Base-by-base conservation (phyloP, 2,888 invertebrate genomes). In the Trichogramma evanescens region DNA sequence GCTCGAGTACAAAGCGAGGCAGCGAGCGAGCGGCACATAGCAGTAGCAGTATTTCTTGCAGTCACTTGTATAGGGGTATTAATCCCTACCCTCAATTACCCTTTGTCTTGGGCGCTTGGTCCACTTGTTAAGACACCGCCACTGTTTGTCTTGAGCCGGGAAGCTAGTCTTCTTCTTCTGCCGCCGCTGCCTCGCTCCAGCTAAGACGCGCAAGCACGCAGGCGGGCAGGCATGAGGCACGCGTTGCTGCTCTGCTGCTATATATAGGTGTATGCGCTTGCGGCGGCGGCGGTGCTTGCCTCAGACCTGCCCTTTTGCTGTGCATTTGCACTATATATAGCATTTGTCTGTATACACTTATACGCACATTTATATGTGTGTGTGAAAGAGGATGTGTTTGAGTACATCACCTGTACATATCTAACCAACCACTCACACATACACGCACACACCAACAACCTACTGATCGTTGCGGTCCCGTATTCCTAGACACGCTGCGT, bases 51-150 rank as follows among this genome's bases (percentile, higher is more conserved):
- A 26, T 26, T 26, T 26, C 26, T 26, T 26, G 26, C 26, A 26
- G 26, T 75, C 76, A 70, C 67, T 69, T 74, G 74, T 77, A 77
- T 77, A 76, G 75, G 77, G 76, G 77, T 76, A 78, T 78, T 77
- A 78, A 78, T 77, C 76, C 77, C 75, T 75, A 75, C 73, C 76
- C 77, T 78, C 77, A 78, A 78, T 78, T 78, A 77, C 77, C 77
- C 77, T 77, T 78, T 78, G 77, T 77, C 77, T 78, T 78, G 77
- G 76, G 77, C 75, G 77, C 76, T 77, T 77, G 76, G 77, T 77
- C 77, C 77, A 77, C 77, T 78, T 77, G 77, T 78, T 78, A 78
- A 77, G 77, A 78, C 77, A 77, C 77, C 77, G 75, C 76, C 73
- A 78, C 77, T 77, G 77, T 78, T 78, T 78, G 77, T 78, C 77